phyloP scores from a whole-genome alignment of 2,888 invertebrate species.

The Octonoba sinensis region DNA sequence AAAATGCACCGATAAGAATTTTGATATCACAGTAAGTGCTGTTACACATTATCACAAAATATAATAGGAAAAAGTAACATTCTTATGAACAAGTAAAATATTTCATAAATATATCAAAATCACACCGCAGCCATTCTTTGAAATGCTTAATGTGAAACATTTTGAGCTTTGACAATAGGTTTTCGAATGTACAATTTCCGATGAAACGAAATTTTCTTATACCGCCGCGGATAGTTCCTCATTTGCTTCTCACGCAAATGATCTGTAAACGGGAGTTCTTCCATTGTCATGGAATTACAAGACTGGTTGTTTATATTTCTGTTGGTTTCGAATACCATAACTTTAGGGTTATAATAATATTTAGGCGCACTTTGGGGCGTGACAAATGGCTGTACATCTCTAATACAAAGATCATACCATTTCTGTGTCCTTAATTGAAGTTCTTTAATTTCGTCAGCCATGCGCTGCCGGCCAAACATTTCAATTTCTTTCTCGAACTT shows the following conservation, averaged over 20 bases:
- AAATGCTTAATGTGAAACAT: no score
- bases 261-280: slow-evolving; percentile 61
- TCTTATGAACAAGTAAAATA: no score
- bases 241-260: slow-evolving; percentile 39
- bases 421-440: slow-evolving; percentile 45
- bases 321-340: slow-evolving; percentile 49
- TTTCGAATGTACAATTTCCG: no score
- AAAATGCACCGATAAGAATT: no score
- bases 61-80: no score
- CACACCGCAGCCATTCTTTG: no score
- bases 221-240: slow-evolving; percentile 2
- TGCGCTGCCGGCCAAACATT: slow-evolving; percentile 60
- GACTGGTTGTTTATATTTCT: slow-evolving; percentile 46
- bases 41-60: no score
- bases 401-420: slow-evolving; percentile 65
- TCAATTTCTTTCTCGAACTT: slow-evolving; percentile 63
- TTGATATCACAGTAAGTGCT: no score
- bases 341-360: slow-evolving; percentile 32
- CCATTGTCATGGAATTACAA: slow-evolving; percentile 58
- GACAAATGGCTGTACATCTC: slow-evolving; percentile 19
- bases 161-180: no score
- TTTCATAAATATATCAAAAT: no score
- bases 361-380: slow-evolving; percentile 7
- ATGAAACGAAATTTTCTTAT: no score
- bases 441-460: slow-evolving; percentile 54